These are phyloP conservation scores for Zaprionus obscuricornis DNA, from an alignment of 2,888 invertebrate species.

Conservation along the genomic window DNA sequence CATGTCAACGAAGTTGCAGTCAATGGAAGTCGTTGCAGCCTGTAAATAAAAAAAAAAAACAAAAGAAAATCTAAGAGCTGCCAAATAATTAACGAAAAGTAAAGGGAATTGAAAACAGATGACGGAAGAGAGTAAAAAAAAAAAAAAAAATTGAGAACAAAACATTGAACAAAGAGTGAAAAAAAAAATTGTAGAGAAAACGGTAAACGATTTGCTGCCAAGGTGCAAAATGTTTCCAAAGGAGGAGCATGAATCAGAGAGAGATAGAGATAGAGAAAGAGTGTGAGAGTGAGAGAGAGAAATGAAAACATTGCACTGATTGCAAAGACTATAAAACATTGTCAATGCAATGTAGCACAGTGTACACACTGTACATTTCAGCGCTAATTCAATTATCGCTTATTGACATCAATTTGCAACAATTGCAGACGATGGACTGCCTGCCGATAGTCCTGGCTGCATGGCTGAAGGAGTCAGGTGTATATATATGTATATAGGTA, in stretches of 20 bases:
- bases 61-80: conserved; percentile 53
- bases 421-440: not conserved
- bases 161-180: conserved; percentile 39
- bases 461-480: not conserved
- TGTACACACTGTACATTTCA: conserved; percentile 65
- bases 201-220: too few relatives aligned
- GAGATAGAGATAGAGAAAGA: not conserved
- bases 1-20: conserved; percentile 52
- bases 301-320: conserved; percentile 34
- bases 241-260: conserved; percentile 8
- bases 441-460: too few relatives aligned
- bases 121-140: conserved; percentile 45
- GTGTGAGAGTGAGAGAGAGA: not conserved
- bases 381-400: conserved; percentile 79
- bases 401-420: conserved; percentile 77
- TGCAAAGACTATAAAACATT: conserved; percentile 51
- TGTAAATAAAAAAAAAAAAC: conserved; percentile 58
- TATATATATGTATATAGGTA: not conserved
- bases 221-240: too few relatives aligned
- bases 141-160: too few relatives aligned
- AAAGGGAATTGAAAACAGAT: conserved; percentile 32
- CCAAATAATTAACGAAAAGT: conserved; percentile 45
- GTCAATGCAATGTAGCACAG: conserved; percentile 60
- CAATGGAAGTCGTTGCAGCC: too few relatives aligned
- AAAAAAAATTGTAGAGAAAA: too few relatives aligned